These are phyloP conservation scores for Rhizoglyphus robini DNA, from an alignment of 1,140 invertebrate genomes.

Conservation along the genomic window DNA sequence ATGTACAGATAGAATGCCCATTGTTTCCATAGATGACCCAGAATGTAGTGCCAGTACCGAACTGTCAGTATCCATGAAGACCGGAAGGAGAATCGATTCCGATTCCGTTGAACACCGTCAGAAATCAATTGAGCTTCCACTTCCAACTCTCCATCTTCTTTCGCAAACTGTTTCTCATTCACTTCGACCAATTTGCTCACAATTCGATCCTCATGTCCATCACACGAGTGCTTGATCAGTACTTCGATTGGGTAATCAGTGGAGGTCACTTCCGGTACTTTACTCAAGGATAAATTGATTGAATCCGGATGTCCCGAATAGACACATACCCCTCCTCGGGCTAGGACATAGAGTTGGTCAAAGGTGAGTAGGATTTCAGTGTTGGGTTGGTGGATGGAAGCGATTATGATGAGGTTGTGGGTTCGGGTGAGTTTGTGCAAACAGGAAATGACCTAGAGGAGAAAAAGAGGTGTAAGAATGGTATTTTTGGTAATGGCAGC, in stretches of 20 bases:
- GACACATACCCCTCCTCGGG: constrained; percentile 11
- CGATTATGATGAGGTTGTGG: constrained; percentile 1
- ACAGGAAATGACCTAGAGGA: constrained; percentile 57
- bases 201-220: background rate
- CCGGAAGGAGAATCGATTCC: background rate
- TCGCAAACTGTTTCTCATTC: background rate
- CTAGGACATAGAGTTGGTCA: constrained; percentile 17
- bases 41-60: background rate
- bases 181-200: background rate
- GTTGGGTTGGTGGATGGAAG: constrained; percentile 18
- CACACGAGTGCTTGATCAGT: background rate
- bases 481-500: too few relatives aligned
- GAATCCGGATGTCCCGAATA: background rate
- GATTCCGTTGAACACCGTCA: background rate
- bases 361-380: background rate
- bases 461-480: constrained; percentile 42
- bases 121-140: background rate
- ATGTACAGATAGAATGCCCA: background rate
- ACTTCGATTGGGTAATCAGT: background rate
- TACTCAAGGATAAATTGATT: background rate
- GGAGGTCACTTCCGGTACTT: background rate
- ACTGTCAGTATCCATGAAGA: background rate
- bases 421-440: constrained; percentile 38
- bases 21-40: background rate
- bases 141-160: background rate